Conservation (phyloP, 2,113 vertebrate genomes). For the Lophius piscatorius region DNA sequence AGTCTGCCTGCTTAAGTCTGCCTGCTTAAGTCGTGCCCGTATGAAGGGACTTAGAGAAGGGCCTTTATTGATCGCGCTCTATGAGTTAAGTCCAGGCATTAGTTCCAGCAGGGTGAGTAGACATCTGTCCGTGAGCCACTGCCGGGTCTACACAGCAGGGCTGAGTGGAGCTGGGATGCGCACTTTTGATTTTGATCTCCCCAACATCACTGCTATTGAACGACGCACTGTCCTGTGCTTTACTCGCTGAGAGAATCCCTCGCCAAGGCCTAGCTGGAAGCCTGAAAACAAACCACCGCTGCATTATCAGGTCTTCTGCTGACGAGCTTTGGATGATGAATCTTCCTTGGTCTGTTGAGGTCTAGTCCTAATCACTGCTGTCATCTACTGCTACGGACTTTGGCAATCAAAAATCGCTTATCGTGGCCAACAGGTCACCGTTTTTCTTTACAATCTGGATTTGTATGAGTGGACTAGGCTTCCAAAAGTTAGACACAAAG, state of each 20-base stretch:
- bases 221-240: constrained; percentile 67
- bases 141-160: constrained; percentile 72
- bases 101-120: constrained; percentile 77
- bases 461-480: constrained; percentile 23
- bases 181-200: constrained; percentile 80
- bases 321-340: constrained; percentile 73
- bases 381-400: constrained; percentile 74
- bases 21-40: constrained; percentile 69
- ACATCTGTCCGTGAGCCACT: constrained; percentile 75
- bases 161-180: constrained; percentile 77
- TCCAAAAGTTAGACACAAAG: constrained; percentile 47
- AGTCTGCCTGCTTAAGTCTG: constrained; percentile 68
- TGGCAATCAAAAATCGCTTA: constrained; percentile 66
- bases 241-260: constrained; percentile 66
- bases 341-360: constrained; percentile 73
- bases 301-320: constrained; percentile 66
- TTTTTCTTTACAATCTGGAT: constrained; percentile 58
- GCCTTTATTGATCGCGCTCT: constrained; percentile 77
- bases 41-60: constrained; percentile 71
- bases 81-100: constrained; percentile 79
- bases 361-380: constrained; percentile 69
- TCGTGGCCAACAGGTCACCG: constrained; percentile 50
- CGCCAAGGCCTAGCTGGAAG: constrained; percentile 60
- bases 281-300: constrained; percentile 48
- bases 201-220: constrained; percentile 77